These are phyloP conservation scores for Glomeris marginata DNA, from an alignment of 2,888 invertebrate species.

Conservation along the genomic window DNA sequence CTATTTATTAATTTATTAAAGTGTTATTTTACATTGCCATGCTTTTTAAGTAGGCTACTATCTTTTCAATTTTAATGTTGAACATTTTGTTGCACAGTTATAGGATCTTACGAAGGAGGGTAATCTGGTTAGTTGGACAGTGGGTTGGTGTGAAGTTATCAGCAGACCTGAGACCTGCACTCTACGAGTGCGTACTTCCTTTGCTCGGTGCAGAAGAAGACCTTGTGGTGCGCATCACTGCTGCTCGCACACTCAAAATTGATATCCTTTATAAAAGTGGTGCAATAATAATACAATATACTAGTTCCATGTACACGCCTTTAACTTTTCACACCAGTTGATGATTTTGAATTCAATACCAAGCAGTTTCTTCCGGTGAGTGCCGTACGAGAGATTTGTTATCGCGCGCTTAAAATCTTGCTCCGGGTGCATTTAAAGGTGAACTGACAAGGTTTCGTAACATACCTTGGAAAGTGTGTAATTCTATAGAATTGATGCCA, in stretches of 20 bases:
- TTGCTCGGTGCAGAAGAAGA: conserved; percentile 62
- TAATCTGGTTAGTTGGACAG: conserved; percentile 64
- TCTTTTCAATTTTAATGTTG: not conserved
- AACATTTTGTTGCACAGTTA: conserved; percentile 40
- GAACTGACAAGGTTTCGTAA: no score
- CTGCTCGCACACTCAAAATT: conserved; percentile 65
- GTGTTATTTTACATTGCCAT: no score
- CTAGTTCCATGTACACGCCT: conserved; percentile 3
- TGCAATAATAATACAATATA: not conserved
- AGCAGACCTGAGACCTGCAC: conserved; percentile 54
- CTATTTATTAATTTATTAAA: not conserved
- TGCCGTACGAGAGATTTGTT: conserved; percentile 12
- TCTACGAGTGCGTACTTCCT: conserved; percentile 52
- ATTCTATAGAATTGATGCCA: no score
- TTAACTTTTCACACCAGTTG: conserved; percentile 40
- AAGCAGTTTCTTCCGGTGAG: conserved; percentile 61
- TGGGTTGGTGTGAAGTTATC: conserved; percentile 63
- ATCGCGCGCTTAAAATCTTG: no score
- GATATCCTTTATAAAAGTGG: conserved; percentile 32
- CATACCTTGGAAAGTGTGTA: no score
- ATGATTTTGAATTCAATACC: conserved; percentile 81
- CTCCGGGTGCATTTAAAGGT: no score
- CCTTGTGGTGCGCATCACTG: conserved; percentile 75
- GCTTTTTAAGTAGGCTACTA: not conserved
- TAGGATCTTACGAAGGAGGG: conserved; percentile 63